Evolutionary conservation across 2,888 invertebrate genomes (phyloP), one percentile per base, ranked within the genome.

Genomic region (Nineta flava): DNA sequence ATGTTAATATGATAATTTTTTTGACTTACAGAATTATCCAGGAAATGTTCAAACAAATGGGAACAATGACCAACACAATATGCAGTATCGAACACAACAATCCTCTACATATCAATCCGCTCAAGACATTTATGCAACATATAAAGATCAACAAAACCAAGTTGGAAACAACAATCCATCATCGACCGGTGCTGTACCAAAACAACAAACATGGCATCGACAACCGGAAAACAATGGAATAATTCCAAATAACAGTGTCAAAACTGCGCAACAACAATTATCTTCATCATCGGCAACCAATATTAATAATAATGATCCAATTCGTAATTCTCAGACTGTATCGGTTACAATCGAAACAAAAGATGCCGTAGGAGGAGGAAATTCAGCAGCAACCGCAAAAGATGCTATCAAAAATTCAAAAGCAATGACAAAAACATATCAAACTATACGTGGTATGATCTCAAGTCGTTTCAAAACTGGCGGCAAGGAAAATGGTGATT

Each of bases 371-470:
- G 70, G 71, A 59, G 76, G 15, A 38, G n/a, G 15, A 31, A 19
- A 44, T 12, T 7, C 43, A 13, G 32, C 32, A 7, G 26, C 5
- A 2, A 41, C 26, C 9, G 15, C 31, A 15, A 49, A 45, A 44
- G 49, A 49, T 13, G 16, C 44, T 10, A 16, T 13, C 56, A 48
- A 48, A 41, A 62, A 53, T 46, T 65, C 67, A 50, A 79, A 82
- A 62, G 77, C 82, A n/a, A 77, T 83, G 51, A 79, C 81, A 44
- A 82, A 84, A 66, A 86, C 86, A 0, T 86, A 86, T 61, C 82
- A 87, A 62, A 84, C 86, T 4, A 75, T 87, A 53, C 86, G 85
- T 70, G 86, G 86, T 59, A 83, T 87, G 74, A 84, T 87, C 61
- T 85, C 85, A 17, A 84, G 81, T 63, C 77, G 81, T 59, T 86